Percentiles rank a stretch among this genome's conserved stretches.
Evolutionary conservation across 2,797 vertebrate species (phyloP).

Genomic region (Notolepis coatsorum): DNA sequence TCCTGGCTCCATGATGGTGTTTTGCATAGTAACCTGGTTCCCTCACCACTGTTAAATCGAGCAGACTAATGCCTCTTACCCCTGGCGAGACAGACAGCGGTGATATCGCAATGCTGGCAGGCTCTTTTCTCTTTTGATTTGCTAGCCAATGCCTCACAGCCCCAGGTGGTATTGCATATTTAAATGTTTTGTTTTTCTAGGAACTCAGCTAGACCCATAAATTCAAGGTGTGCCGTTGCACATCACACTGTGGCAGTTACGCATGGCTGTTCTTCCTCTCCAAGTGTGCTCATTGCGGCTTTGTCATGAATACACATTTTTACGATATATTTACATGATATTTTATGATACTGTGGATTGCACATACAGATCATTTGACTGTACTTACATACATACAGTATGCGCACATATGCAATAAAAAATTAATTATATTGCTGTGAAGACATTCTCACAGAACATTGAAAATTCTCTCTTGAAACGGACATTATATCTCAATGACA

Average conservation of each 20-base stretch:
- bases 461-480: too few species aligned
- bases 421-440: background rate
- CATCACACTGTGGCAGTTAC: conserved; percentile 43
- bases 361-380: conserved; percentile 14
- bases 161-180: conserved; percentile 53
- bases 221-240: conserved; percentile 1
- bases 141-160: conserved; percentile 60
- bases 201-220: conserved; percentile 30
- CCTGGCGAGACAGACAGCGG: conserved; percentile 4
- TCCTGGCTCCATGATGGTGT: conserved; percentile 10
- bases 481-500: background rate
- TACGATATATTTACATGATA: conserved; percentile 43
- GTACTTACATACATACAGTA: background rate
- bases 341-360: background rate
- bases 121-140: conserved; percentile 65
- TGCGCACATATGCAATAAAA: too few species aligned
- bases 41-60: background rate
- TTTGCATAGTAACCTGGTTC: conserved; percentile 48
- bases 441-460: background rate
- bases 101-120: conserved; percentile 36
- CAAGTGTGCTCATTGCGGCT: conserved; percentile 27
- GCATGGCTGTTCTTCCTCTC: conserved; percentile 23
- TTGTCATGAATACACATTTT: conserved; percentile 38
- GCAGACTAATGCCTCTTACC: conserved; percentile 17
- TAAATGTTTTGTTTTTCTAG: conserved; percentile 60